phyloP scores from a whole-genome alignment of 2,888 invertebrate genomes.

The Philereme transversata region DNA sequence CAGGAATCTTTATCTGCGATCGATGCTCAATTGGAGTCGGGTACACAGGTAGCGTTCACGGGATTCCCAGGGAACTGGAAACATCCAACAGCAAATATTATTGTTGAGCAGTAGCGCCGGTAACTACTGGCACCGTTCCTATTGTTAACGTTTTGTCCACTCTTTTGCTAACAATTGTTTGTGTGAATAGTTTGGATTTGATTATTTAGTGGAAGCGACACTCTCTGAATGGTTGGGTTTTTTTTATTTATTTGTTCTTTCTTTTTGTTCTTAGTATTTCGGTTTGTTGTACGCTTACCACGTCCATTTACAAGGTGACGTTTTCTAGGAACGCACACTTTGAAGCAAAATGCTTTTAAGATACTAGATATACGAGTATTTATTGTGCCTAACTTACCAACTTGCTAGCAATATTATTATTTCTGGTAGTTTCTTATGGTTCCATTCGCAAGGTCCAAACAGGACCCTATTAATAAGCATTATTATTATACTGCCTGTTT shows the following conservation, averaged over 20 bases:
- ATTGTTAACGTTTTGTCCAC: constrained; percentile 45
- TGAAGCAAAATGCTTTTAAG: no score
- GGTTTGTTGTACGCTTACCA: neutral
- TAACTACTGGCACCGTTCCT: constrained; percentile 38
- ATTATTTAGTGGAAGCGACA: constrained; percentile 22
- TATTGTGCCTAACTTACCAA: neutral
- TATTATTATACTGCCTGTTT: no score
- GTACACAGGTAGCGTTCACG: constrained; percentile 53
- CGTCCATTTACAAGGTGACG: neutral
- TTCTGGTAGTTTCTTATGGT: neutral
- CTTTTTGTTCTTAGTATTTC: constrained; percentile 10
- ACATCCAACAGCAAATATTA: constrained; percentile 64
- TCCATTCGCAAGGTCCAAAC: no score
- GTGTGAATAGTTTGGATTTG: constrained; percentile 23
- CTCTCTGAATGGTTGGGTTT: constrained; percentile 11
- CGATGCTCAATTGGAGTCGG: constrained; percentile 17
- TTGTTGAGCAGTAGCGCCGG: constrained; percentile 40
- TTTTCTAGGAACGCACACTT: neutral
- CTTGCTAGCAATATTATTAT: neutral
- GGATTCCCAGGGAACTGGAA: constrained; percentile 56
- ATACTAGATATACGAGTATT: no score
- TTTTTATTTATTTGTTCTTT: constrained; percentile 2
- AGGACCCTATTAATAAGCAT: no score
- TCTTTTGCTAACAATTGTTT: constrained; percentile 23
- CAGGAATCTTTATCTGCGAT: constrained; percentile 12